A percentile compares a stretch with the other conserved stretches of the same genome.
Evolutionary conservation across 1,140 invertebrate genomes (phyloP).

Genomic region (Zaprionus tsacasi): DNA sequence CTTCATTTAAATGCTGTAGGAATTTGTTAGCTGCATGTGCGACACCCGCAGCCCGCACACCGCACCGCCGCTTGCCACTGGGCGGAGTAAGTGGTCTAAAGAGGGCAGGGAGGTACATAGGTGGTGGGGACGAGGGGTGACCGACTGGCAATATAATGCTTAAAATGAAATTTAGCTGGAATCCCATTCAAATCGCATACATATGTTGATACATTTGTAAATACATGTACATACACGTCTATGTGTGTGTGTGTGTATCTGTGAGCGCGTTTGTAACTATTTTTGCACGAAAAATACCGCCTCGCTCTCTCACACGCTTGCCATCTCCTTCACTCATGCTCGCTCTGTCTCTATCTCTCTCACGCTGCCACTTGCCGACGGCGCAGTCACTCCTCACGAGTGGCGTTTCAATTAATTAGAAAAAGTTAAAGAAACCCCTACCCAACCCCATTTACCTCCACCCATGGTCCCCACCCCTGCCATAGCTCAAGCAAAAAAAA

Average conservation of each 20-base stretch:
- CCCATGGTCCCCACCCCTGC: background rate
- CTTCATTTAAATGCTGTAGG: conserved; percentile 79
- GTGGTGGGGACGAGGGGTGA: conserved; percentile 2
- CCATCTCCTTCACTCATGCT: conserved; percentile 3
- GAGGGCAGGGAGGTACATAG: background rate
- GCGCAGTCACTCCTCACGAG: conserved; percentile 69
- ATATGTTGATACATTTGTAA: conserved; percentile 48
- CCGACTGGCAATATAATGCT: conserved; percentile 45
- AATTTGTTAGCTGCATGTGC: conserved; percentile 73
- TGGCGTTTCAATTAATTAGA: conserved; percentile 83
- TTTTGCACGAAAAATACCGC: conserved; percentile 24
- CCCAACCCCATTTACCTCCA: background rate
- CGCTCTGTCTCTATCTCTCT: conserved; percentile 15
- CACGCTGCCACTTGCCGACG: conserved; percentile 24
- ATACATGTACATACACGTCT: background rate
- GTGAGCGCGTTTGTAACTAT: conserved; percentile 13
- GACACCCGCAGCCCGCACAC: conserved; percentile 37
- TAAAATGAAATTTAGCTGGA: conserved; percentile 50
- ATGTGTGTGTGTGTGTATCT: conserved; percentile 19
- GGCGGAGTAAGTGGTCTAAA: conserved; percentile 1
- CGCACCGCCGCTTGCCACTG: background rate
- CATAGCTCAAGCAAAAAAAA: background rate
- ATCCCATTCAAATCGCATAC: conserved; percentile 53
- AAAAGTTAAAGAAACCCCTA: conserved; percentile 77
- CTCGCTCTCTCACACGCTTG: background rate